Evolutionary conservation across 2,797 vertebrate genomes (phyloP), one percentile per base, ranked within the genome.

Genomic region (Myiotriccus ornatus): DNA sequence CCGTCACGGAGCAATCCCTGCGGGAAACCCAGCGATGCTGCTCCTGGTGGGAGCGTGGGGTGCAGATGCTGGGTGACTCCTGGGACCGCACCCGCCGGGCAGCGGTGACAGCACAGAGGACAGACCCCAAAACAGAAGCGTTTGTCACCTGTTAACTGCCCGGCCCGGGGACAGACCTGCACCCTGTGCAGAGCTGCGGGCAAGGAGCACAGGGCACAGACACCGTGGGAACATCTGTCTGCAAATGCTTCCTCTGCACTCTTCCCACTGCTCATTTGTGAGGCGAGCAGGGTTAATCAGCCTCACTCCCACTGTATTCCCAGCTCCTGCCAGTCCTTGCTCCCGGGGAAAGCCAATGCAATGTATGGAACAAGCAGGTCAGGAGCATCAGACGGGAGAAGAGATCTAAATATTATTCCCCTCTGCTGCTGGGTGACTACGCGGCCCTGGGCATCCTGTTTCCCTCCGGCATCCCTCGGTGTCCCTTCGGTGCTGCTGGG

Each of bases 1-100:
- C 4, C 12, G 27, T 5, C 2, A 0, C 0, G 5, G 60, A 50
- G 46, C 60, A 1, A 14, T 5, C 21, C 65, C 10, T 5, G n/a
- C 30, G 12, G 73, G 30, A 30, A 55, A 34, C 34, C 23, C 3
- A 43, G n/a, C 1, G 3, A 15, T 39, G 52, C 32, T 16, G 86
- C 53, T 65, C 62, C 44, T 0, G 1, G 27, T 7, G 1, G 62
- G 27, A 57, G 21, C 1, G 1, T 1, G 52, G 73, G 47, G 30
- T 6, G 16, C n/a, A 23, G 69, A 21, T 12, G 55, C 43, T 11
- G 14, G 15, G 6, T 13, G 70, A 18, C 37, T 12, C 12, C 56
- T 13, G 55, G 27, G 49, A 65, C 37, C 46, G 17, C n/a, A 18
- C 13, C 41, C 16, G 24, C 32, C 0, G 0, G n/a, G 73, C 63